Evolutionary conservation across 2,888 invertebrate species (phyloP), one percentile per base, ranked within the genome.

Genomic region (Asteroscopus sphinx): DNA sequence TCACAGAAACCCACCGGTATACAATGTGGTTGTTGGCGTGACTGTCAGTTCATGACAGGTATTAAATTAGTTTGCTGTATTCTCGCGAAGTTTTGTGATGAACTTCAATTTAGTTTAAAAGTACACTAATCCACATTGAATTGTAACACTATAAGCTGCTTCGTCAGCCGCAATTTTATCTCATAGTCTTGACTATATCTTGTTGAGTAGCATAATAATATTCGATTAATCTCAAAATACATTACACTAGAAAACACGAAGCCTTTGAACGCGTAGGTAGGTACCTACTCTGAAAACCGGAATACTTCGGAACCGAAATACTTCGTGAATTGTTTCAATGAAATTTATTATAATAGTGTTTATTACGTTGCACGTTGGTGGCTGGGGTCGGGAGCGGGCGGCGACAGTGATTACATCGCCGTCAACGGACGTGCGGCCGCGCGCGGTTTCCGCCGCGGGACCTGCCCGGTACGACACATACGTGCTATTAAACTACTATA

Each of bases 21-120:
- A 21, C 32, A 42, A 28, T 36, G 21, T 21, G 61, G 17, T 33
- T 40, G n/a, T 13, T 8, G 7, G 40, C 13, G 5, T 40, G 3
- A 26, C 13, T 16, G 15, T 37, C 16, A 28, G 33, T 35, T 40
- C 39, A 15, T 32, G 63, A 41, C 62, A 41, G 30, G 9, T 53
- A 36, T 26, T 45, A 12, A 26, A 39, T 44, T 44, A 45, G 53
- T 32, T 46, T 6, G 30, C 15, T 17, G 9, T 26, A 41, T 26
- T 12, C 30, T 35, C 45, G 30, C 16, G 52, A 52, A 30, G 17
- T 11, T 52, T 21, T 21, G 21, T 30, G 25, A 41, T 26, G 9
- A 61, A 45, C 30, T 53, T 30, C 16, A 33, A 42, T 32, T 44
- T 8, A 61, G 39, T 40, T 33, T 11, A n/a, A 42, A 60, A 36